Conservation (phyloP, 2,113 vertebrate species). For the Lophius piscatorius region DNA sequence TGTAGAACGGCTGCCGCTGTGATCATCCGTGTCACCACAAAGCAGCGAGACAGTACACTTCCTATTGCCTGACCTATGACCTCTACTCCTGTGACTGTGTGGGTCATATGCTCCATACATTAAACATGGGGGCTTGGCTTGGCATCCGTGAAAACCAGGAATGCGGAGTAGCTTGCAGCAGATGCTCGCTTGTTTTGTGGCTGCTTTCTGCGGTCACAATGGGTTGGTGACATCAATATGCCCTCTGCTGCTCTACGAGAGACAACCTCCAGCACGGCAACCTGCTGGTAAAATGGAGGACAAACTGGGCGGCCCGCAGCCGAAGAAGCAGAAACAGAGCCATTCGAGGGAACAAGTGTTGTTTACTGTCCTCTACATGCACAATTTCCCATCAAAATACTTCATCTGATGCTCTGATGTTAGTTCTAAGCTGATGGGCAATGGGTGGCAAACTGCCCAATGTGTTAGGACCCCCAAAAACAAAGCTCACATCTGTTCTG, state of each 20-base stretch:
- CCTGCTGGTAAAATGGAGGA: constrained; percentile 73
- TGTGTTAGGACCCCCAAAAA: constrained; percentile 52
- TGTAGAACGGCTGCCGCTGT: background rate
- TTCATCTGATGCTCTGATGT: constrained; percentile 52
- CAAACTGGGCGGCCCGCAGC: constrained; percentile 47
- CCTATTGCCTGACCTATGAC: constrained; percentile 72
- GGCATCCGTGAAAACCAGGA: constrained; percentile 69
- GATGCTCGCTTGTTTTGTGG: constrained; percentile 71
- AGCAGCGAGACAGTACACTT: constrained; percentile 30
- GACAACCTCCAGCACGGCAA: constrained; percentile 58
- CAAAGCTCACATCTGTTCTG: constrained; percentile 59
- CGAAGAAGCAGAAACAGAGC: constrained; percentile 28
- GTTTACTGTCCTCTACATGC: constrained; percentile 23
- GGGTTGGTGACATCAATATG: constrained; percentile 70
- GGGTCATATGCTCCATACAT: constrained; percentile 67
- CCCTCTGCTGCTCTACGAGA: constrained; percentile 66
- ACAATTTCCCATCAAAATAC: constrained; percentile 36
- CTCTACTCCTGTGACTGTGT: constrained; percentile 35
- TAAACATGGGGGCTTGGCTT: constrained; percentile 44
- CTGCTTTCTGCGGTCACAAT: constrained; percentile 51
- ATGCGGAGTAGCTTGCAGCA: constrained; percentile 74
- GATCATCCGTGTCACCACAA: constrained; percentile 1
- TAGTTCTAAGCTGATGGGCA: constrained; percentile 51
- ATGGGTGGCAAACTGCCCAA: constrained; percentile 26
- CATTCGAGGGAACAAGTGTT: constrained; percentile 13